Evolutionary conservation across 30 jellyfish, hydroid and myxozoan species (phyloP).

Genomic region (Aurelia aurita): DNA sequence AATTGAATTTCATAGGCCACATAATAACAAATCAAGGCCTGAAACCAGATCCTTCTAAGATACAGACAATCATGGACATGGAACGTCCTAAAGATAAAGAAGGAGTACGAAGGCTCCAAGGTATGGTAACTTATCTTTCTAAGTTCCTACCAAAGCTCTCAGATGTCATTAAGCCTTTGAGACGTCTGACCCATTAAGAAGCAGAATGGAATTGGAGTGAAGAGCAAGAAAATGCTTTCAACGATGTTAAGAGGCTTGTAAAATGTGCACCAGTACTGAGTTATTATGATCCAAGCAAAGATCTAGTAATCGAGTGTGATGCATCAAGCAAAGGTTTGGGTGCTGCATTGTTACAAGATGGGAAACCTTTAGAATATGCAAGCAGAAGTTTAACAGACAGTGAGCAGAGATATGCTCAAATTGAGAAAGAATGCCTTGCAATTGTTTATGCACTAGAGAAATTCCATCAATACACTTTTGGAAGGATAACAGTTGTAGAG

Average conservation of each 20-base stretch:
- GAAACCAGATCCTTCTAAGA: no score
- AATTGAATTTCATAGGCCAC: no score
- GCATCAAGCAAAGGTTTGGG: constrained; percentile 40
- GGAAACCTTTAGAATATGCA: constrained; percentile 32
- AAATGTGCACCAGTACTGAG: constrained; percentile 22
- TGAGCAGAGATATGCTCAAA: constrained; percentile 45
- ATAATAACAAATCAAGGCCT: no score
- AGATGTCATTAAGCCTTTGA: constrained; percentile 25
- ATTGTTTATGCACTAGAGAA: no score
- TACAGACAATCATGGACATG: constrained; percentile 37
- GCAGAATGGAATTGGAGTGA: constrained; percentile 21
- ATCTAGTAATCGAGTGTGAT: constrained; percentile 38
- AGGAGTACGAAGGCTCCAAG: constrained; percentile 50
- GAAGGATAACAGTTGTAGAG: no score
- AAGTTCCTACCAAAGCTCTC: constrained; percentile 61
- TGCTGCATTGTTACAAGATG: constrained; percentile 47
- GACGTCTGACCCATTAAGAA: constrained; percentile 14
- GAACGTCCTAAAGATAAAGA: constrained; percentile 28
- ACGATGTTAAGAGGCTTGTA: constrained; percentile 34
- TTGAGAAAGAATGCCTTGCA: no score
- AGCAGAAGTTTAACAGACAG: constrained; percentile 20
- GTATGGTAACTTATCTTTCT: constrained; percentile 36
- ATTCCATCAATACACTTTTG: no score
- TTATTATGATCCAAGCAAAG: constrained; percentile 42
- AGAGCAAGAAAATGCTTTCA: constrained; percentile 41